Conservation (phyloP, 2,888 invertebrate species). For the Andrena haemorrhoa region DNA sequence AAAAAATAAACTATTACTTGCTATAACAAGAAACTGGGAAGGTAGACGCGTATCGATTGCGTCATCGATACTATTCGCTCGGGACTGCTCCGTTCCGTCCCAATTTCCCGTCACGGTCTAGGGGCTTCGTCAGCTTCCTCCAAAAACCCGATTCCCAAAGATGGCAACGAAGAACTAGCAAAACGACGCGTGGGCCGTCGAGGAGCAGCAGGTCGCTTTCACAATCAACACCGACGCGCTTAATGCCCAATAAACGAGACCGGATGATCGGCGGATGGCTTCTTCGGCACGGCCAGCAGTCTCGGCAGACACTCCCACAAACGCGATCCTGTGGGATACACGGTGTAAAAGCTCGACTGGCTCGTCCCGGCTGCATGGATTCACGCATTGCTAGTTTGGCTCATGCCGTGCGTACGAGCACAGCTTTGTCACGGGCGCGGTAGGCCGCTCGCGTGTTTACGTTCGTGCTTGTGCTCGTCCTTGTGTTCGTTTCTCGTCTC, state of each 20-base stretch:
- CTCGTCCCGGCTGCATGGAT: conserved; percentile 44
- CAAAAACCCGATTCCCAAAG: not conserved
- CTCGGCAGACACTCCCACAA: conserved; percentile 42
- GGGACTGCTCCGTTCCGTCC: not conserved
- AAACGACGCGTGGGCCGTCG: not conserved
- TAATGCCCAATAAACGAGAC: conserved; percentile 52
- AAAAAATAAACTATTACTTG: too few species aligned
- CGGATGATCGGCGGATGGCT: conserved; percentile 54
- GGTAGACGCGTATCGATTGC: not conserved
- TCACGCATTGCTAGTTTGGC: conserved; percentile 50
- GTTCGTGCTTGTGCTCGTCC: conserved; percentile 21
- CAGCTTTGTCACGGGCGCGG: conserved; percentile 66
- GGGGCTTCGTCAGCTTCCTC: conserved; percentile 23
- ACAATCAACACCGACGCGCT: conserved; percentile 30
- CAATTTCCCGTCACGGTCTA: not conserved
- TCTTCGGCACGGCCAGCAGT: conserved; percentile 30
- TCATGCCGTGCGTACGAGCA: conserved; percentile 21
- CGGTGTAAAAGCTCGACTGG: conserved; percentile 52
- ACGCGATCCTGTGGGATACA: conserved; percentile 30
- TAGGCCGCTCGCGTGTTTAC: conserved; percentile 49
- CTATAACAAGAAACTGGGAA: too few species aligned
- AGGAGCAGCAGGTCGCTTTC: conserved; percentile 31
- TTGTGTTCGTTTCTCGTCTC: conserved; percentile 58
- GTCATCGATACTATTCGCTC: too few species aligned
- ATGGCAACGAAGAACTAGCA: conserved; percentile 1